phyloP scores from a whole-genome alignment of 2,113 vertebrate genomes.

The Patagioenas fasciata region DNA sequence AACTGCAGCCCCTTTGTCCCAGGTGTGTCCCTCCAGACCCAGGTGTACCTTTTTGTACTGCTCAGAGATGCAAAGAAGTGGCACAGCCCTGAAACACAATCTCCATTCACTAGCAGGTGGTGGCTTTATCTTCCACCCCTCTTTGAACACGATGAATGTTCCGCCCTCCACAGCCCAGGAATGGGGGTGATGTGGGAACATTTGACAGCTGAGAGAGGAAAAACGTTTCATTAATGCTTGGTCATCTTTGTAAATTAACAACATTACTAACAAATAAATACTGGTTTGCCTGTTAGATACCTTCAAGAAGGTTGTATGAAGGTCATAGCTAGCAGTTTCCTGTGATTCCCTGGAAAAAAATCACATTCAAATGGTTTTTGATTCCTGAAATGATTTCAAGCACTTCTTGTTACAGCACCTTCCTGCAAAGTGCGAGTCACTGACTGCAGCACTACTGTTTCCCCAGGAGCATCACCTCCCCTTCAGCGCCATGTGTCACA shows the following conservation, averaged over 20 bases:
- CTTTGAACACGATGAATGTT: not conserved
- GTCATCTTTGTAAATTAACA: not conserved
- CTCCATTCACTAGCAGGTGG: not conserved
- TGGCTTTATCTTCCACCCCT: not conserved
- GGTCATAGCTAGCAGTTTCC: not conserved
- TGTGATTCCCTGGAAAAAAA: not conserved
- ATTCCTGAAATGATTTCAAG: not conserved
- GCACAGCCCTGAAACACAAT: not conserved
- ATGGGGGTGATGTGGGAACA: not conserved
- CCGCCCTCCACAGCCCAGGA: not conserved
- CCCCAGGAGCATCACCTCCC: not conserved
- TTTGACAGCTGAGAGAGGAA: not conserved
- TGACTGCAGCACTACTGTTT: not conserved
- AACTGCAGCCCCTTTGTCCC: not conserved
- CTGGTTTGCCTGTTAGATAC: not conserved
- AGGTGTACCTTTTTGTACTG: not conserved
- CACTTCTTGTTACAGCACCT: not conserved
- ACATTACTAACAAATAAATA: not conserved
- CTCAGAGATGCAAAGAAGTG: not conserved
- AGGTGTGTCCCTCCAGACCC: not conserved
- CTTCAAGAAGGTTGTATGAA: not conserved
- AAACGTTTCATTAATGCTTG: not conserved
- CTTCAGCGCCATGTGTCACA: accelerated
- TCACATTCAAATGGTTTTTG: not conserved
- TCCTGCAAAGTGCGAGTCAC: not conserved